A percentile compares a stretch with the other conserved stretches of the same genome.
phyloP scores from a whole-genome alignment of 2,113 vertebrate species.

The Xyrauchen texanus region DNA sequence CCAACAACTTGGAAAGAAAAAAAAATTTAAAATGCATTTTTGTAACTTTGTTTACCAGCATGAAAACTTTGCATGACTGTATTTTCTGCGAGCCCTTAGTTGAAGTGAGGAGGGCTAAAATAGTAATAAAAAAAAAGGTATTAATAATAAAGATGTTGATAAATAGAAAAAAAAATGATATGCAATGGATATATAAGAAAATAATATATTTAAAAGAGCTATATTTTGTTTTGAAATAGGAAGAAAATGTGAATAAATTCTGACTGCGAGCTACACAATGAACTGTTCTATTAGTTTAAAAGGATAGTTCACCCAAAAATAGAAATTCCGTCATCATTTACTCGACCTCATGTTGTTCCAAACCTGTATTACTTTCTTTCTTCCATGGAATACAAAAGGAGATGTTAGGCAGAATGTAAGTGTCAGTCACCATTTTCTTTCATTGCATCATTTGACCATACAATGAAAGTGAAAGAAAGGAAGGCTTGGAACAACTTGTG shows the following conservation, averaged over 20 bases:
- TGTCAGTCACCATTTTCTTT: no score
- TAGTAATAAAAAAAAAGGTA: conserved; percentile 62
- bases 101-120: conserved; percentile 77
- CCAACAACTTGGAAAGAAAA: conserved; percentile 59
- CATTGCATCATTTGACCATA: no score
- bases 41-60: conserved; percentile 84
- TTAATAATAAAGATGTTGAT: conserved; percentile 63
- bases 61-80: conserved; percentile 83
- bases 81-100: conserved; percentile 81
- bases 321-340: no score
- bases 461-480: no score
- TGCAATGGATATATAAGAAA: conserved; percentile 78
- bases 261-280: conserved; percentile 59
- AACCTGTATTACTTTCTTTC: no score
- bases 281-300: conserved; percentile 67
- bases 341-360: no score
- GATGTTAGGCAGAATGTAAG: no score
- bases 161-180: conserved; percentile 74
- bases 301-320: no score
- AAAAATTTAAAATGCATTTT: conserved; percentile 73
- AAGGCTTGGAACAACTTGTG: no score
- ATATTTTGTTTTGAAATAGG: conserved; percentile 81
- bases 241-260: conserved; percentile 75
- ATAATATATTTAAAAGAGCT: conserved; percentile 80
- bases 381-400: no score